Evolutionary conservation across 1,140 invertebrate genomes (phyloP).

Genomic region (Drosophila teissieri): DNA sequence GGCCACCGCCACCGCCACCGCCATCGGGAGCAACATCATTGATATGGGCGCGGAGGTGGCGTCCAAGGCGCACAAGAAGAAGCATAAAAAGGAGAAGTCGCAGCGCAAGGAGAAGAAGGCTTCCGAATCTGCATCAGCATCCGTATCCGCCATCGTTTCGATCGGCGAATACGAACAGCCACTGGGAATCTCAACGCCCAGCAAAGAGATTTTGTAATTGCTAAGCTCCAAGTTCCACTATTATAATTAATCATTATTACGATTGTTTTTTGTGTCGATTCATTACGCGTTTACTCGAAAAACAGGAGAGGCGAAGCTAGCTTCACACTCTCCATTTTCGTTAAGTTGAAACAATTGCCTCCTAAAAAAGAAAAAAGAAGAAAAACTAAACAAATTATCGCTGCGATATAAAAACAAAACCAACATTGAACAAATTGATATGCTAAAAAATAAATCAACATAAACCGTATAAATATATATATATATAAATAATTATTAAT

Average conservation of each 20-base stretch:
- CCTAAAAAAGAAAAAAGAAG: constrained; percentile 14
- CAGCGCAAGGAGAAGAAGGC: constrained; percentile 56
- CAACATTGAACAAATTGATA: constrained; percentile 63
- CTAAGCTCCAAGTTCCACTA: constrained; percentile 44
- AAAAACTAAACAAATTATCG: constrained; percentile 63
- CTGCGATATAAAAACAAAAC: constrained; percentile 74
- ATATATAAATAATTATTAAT: constrained; percentile 23
- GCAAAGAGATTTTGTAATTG: constrained; percentile 90
- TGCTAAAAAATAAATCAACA: constrained; percentile 29
- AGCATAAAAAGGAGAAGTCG: constrained; percentile 77
- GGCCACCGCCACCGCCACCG: neutral
- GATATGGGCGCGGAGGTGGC: constrained; percentile 5
- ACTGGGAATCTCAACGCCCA: constrained; percentile 95
- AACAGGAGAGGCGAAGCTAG: neutral
- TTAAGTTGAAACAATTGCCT: constrained; percentile 29
- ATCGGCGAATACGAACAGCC: constrained; percentile 90
- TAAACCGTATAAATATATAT: constrained; percentile 11
- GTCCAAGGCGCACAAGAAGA: constrained; percentile 71
- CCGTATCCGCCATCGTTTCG: constrained; percentile 13
- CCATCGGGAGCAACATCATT: constrained; percentile 32
- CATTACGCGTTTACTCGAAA: constrained; percentile 1
- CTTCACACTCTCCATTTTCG: constrained; percentile 33
- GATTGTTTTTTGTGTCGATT: constrained; percentile 14
- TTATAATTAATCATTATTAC: constrained; percentile 36
- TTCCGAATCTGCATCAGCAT: constrained; percentile 19